Conservation (phyloP, 1,140 invertebrate genomes). For the Ganaspis sp. region DNA sequence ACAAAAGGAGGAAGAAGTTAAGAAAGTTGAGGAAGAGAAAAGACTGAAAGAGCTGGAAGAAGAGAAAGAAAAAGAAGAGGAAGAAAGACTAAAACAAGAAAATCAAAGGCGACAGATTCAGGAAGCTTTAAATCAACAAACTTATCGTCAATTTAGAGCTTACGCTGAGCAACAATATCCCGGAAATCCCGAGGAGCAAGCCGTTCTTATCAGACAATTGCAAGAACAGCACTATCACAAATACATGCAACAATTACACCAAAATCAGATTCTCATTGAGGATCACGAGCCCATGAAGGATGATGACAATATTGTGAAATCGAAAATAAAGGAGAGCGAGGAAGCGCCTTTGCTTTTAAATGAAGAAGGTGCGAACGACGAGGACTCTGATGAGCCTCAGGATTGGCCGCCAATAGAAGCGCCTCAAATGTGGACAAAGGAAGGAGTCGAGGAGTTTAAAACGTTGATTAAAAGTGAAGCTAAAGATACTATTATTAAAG, state of each 20-base stretch:
- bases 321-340: conserved; percentile 42
- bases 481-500: conserved; percentile 95
- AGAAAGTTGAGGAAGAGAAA: conserved; percentile 76
- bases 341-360: conserved; percentile 50
- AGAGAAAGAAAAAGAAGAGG: conserved; percentile 79
- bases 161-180: conserved; percentile 98
- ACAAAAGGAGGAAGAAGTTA: conserved; percentile 75
- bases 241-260: conserved; percentile 93
- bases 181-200: conserved; percentile 94
- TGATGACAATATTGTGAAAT: conserved; percentile 45
- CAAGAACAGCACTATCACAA: conserved; percentile 99
- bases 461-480: conserved; percentile 90
- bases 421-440: conserved; percentile 96
- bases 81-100: conserved; percentile 79
- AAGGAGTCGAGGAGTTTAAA: conserved; percentile 95
- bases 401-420: conserved; percentile 80
- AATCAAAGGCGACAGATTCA: conserved; percentile 89
- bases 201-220: conserved; percentile 91
- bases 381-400: conserved; percentile 50
- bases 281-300: conserved; percentile 74
- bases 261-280: conserved; percentile 80
- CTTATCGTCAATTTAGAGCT: conserved; percentile 93
- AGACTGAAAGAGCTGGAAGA: conserved; percentile 79
- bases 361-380: conserved; percentile 39
- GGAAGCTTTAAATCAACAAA: conserved; percentile 97